Base-by-base conservation (phyloP, 2,113 vertebrate genomes). In the Xiphorhynchus elegans region DNA sequence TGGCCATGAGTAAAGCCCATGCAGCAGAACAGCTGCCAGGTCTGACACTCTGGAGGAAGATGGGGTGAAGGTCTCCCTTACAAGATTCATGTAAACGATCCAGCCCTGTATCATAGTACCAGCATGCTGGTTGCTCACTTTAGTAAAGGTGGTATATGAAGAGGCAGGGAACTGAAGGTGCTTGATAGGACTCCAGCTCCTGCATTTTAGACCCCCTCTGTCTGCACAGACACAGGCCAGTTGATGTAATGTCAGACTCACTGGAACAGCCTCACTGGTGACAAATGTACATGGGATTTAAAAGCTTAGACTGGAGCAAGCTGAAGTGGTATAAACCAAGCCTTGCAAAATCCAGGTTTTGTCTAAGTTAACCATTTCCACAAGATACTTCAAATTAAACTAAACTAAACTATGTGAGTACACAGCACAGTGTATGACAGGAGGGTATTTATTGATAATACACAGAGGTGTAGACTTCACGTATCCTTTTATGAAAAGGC, bases 151-250 rank as follows among this genome's bases (percentile, higher is more conserved):
- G 28, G 9, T 5, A 40, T 16, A 58, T 9, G n/a, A 67, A 16
- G 15, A 50, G 17, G 19, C 33, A 87, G 23, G 33, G 50, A 82
- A 63, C 44, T 59, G 58, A 63, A 84, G 72, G 33, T 67, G 29
- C 23, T 25, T 28, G 37, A 60, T 39, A 20, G 16, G 9, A 58
- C 7, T 0, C 0, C 20, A 62, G 18, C 16, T 80, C 21, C 3
- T 44, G 33, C 52, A n/a, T 62, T 90, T 90, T 66, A 66, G 37
- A 52, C 24, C 46, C 73, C 9, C 13, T 60, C 17, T 77, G 15
- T 11, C 31, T 1, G 1, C 39, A 26, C 17, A 67, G 70, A 29
- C 49, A 59, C 17, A 17, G 33, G 39, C 3, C 24, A 49, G 1
- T 17, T 55, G 35, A 80, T 59, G 13, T 33, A 56, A 63, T 1